Conservation (phyloP, 2,113 vertebrate species). For the Hassar affinis region DNA sequence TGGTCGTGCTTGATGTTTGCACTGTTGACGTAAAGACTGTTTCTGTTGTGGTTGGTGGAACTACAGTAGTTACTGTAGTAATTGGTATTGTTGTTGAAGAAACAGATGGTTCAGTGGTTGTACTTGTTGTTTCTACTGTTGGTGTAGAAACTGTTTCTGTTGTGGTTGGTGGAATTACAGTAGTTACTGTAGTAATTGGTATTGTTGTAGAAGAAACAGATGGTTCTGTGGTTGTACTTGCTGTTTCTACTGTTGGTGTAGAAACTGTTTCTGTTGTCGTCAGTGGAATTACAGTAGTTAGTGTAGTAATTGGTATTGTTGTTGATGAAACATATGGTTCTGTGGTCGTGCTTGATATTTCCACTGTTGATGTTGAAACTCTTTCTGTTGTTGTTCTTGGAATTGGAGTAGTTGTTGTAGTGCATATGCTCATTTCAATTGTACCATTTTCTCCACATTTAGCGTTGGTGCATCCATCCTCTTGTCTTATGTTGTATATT, state of each 20-base stretch:
- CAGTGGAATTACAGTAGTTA: neutral
- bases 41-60: neutral
- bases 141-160: slow-evolving; percentile 15
- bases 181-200: neutral
- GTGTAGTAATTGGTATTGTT: neutral
- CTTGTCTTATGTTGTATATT: slow-evolving; percentile 38
- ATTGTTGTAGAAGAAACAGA: neutral
- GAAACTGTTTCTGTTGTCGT: slow-evolving; percentile 1
- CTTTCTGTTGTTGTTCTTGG: neutral
- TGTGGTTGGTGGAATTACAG: neutral
- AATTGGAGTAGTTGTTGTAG: neutral
- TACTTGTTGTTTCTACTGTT: neutral
- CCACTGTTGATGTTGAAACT: neutral
- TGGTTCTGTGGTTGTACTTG: neutral
- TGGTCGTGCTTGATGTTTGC: neutral
- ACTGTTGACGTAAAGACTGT: neutral
- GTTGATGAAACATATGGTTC: neutral
- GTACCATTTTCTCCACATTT: slow-evolving; percentile 13
- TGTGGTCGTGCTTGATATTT: neutral
- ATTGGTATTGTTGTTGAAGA: neutral
- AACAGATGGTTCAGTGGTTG: neutral
- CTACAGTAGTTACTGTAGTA: neutral
- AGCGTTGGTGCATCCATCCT: slow-evolving; percentile 34
- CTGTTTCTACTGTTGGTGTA: neutral
- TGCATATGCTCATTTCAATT: no score